Conservation (phyloP, 2,113 vertebrate species). For the Alligator sinensis region DNA sequence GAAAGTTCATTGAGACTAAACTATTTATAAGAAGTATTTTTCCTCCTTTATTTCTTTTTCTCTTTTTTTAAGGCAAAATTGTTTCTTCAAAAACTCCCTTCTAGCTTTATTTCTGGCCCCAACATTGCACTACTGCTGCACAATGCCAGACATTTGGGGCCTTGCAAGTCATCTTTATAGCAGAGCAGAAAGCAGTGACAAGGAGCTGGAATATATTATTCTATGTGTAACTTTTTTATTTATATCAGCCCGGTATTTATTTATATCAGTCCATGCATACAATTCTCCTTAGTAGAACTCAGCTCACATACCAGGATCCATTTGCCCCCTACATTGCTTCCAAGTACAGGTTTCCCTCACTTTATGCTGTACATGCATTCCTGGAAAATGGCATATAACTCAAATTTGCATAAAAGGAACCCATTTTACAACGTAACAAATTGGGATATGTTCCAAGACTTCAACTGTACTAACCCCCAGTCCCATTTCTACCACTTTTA, state of each 20-base stretch:
- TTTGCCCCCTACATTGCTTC: background rate
- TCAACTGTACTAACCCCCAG: no score
- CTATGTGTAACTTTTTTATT: background rate
- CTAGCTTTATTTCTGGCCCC: background rate
- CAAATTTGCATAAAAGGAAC: no score
- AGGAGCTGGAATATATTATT: background rate
- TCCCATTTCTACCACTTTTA: no score
- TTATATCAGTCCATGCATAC: no score
- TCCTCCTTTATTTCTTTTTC: no score
- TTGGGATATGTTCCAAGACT: no score
- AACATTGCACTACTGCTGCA: background rate
- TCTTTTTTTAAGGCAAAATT: no score
- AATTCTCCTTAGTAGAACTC: background rate
- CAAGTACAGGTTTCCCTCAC: background rate
- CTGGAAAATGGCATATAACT: no score
- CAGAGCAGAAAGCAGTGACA: background rate
- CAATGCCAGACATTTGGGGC: background rate
- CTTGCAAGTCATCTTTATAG: background rate
- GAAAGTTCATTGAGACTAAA: no score
- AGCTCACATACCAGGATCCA: background rate
- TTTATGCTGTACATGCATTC: no score
- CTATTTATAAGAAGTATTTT: no score
- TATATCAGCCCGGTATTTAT: background rate
- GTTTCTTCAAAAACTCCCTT: background rate
- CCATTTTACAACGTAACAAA: no score